These are phyloP conservation scores for Tiphia femorata DNA, from an alignment of 2,888 invertebrate species.

Conservation along the genomic window DNA sequence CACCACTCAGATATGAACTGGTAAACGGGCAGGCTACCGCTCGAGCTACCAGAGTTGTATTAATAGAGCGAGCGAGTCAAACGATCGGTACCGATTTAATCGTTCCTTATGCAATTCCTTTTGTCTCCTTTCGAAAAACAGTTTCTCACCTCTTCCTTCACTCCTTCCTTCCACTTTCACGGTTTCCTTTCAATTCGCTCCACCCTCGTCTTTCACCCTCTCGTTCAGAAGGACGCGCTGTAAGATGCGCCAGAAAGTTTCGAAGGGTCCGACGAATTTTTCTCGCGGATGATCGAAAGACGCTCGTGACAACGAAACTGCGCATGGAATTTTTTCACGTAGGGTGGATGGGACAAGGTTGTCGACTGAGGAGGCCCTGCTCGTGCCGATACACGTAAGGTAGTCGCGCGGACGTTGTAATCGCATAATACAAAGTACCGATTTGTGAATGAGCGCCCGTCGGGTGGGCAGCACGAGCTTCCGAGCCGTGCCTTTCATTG, in stretches of 20 bases:
- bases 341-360: slow-evolving; percentile 2
- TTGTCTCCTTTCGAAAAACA: too few relatives aligned
- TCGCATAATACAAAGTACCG: slow-evolving; percentile 45
- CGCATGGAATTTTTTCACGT: slow-evolving; percentile 27
- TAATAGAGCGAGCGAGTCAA: slow-evolving; percentile 19
- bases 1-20: neutral
- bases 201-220: slow-evolving; percentile 2
- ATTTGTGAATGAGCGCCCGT: slow-evolving; percentile 57
- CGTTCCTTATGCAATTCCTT: slow-evolving; percentile 15
- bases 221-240: neutral
- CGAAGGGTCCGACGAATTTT: too few relatives aligned
- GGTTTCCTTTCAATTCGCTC: slow-evolving; percentile 8
- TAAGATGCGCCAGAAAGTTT: slow-evolving; percentile 15
- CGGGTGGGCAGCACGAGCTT: slow-evolving; percentile 46
- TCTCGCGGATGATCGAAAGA: too few relatives aligned
- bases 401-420: slow-evolving; percentile 19
- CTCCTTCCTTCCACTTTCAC: neutral
- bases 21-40: slow-evolving; percentile 1
- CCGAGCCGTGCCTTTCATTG: slow-evolving; percentile 56
- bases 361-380: slow-evolving; percentile 26
- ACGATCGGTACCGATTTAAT: slow-evolving; percentile 16
- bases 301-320: too few relatives aligned
- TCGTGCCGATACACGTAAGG: slow-evolving; percentile 4
- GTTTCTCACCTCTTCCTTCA: neutral
- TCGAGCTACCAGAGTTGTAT: slow-evolving; percentile 12